phyloP scores from a whole-genome alignment of 2,797 vertebrate species.

The Trichosurus vulpecula region DNA sequence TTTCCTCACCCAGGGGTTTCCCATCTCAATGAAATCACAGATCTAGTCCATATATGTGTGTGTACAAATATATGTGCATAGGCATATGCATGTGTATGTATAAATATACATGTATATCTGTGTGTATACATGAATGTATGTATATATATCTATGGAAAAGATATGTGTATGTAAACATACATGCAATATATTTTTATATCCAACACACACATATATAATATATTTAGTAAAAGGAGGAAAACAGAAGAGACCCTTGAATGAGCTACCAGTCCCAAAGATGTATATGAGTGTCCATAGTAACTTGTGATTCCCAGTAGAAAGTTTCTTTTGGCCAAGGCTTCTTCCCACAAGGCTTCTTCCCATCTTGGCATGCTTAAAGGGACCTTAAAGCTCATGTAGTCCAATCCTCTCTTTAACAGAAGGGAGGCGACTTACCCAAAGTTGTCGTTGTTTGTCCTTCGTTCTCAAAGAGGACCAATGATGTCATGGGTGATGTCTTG shows the following conservation, averaged over 20 bases:
- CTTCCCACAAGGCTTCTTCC: background rate
- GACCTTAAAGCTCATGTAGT: background rate
- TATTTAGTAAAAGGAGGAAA: background rate
- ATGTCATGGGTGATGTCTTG: too few relatives aligned
- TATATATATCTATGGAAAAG: background rate
- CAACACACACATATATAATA: too few relatives aligned
- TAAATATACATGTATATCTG: background rate
- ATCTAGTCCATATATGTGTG: background rate
- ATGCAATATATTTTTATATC: too few relatives aligned
- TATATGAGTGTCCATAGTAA: background rate
- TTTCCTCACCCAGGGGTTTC: background rate
- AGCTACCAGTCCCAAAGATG: background rate
- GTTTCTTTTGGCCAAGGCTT: background rate
- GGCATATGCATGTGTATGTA: background rate
- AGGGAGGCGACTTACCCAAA: background rate
- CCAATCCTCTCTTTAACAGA: background rate
- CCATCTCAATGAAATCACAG: background rate
- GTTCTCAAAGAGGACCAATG: too few relatives aligned
- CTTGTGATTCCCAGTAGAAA: background rate
- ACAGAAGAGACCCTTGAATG: background rate
- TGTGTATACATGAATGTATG: background rate
- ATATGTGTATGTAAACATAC: background rate
- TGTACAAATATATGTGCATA: too few relatives aligned
- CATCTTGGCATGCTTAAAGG: background rate
- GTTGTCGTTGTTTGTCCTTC: too few relatives aligned